Evolutionary conservation across 2,797 vertebrate genomes (phyloP).

Genomic region (Glyptemys insculpta): DNA sequence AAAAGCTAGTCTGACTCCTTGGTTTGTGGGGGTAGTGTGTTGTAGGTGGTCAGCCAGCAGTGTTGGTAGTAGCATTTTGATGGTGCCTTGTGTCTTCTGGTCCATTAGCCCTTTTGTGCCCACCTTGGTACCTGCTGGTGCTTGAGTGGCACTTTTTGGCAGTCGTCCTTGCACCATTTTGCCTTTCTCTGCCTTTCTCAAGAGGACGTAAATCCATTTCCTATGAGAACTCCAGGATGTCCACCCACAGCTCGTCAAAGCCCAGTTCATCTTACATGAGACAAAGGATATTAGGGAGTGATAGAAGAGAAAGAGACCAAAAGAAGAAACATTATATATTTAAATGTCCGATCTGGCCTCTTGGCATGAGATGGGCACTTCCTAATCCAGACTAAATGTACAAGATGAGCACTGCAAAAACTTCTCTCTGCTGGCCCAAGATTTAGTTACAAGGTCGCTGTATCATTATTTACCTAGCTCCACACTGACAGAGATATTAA

Average conservation of each 20-base stretch:
- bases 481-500: not conserved
- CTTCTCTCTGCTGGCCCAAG: fast-evolving
- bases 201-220: not conserved
- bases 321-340: not conserved
- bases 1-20: not conserved
- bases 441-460: not conserved
- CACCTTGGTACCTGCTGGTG: not conserved
- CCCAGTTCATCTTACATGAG: not conserved
- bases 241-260: fast-evolving
- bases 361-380: not conserved
- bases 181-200: not conserved
- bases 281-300: not conserved
- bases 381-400: not conserved
- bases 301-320: not conserved
- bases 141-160: not conserved
- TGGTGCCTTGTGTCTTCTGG: not conserved
- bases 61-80: not conserved
- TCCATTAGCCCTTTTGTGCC: not conserved
- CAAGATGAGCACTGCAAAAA: not conserved
- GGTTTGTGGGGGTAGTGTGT: not conserved
- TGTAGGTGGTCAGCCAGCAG: not conserved
- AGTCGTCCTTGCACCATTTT: not conserved
- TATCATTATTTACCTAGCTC: not conserved
- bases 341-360: not conserved
- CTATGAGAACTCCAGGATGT: not conserved